A percentile compares a stretch with the other conserved stretches of the same genome.
Evolutionary conservation across 2,797 vertebrate genomes (phyloP).

Genomic region (Cottoperca gobio): DNA sequence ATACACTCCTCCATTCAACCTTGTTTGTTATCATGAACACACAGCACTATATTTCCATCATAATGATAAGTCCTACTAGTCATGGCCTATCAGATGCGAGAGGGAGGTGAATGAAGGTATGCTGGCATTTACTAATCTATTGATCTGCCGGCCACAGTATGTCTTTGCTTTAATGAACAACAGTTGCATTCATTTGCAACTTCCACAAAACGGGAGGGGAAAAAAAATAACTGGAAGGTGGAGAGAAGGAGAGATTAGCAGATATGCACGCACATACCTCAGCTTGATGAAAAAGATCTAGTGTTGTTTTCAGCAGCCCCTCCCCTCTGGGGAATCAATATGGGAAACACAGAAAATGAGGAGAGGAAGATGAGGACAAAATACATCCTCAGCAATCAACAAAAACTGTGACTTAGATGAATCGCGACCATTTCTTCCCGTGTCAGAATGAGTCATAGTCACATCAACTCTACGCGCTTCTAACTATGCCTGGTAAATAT

Average conservation of each 20-base stretch:
- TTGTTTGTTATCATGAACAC: slow-evolving; percentile 13
- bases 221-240: slow-evolving; percentile 1
- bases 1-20: slow-evolving; percentile 1
- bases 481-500: slow-evolving; percentile 36
- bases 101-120: slow-evolving; percentile 19
- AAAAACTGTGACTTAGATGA: slow-evolving; percentile 24
- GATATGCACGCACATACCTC: slow-evolving; percentile 86
- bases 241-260: slow-evolving; percentile 8
- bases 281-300: slow-evolving; percentile 96
- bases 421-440: slow-evolving; percentile 13
- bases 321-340: slow-evolving; percentile 89
- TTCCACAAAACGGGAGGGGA: slow-evolving; percentile 38
- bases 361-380: slow-evolving; percentile 41
- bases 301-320: slow-evolving; percentile 96
- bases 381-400: slow-evolving; percentile 36
- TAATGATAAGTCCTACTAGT: slow-evolving; percentile 13
- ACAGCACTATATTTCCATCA: slow-evolving; percentile 7
- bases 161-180: slow-evolving; percentile 17
- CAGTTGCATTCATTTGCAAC: slow-evolving; percentile 55
- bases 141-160: slow-evolving; percentile 40
- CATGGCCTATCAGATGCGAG: slow-evolving; percentile 19
- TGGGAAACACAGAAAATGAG: slow-evolving; percentile 51
- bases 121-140: slow-evolving; percentile 56
- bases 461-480: slow-evolving; percentile 23
- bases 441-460: slow-evolving; percentile 36